Evolutionary conservation across 2,888 invertebrate genomes (phyloP), one percentile per base, ranked within the genome.

Genomic region (Arge pagana): DNA sequence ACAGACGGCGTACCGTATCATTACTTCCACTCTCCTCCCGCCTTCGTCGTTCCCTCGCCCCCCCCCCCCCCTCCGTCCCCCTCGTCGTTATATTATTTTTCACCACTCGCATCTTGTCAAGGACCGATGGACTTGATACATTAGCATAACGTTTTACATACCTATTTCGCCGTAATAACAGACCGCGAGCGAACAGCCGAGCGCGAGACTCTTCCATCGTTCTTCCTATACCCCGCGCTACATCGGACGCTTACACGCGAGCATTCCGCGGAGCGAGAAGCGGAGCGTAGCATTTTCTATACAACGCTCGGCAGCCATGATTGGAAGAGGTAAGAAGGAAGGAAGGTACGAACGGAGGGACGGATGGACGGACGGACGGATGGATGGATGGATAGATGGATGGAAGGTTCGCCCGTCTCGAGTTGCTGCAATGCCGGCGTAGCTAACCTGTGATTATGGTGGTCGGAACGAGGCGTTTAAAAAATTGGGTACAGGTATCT

Each of bases 401-500:
- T 57, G 53, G 61, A 61, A n/a, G 65, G 63, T 42, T 19, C 13
- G 45, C 23, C 45, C 23, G 45, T 33, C 45, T 35, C 31, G 21
- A 19, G 45, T 33, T 35, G 33, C 45, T 64, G 68, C 65, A 68
- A 66, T 55, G 59, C 58, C 58, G 59, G 63, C 61, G 63, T 56
- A 50, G 59, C 59, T 56, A 71, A 70, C 71, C 71, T 71, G 69
- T 72, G 71, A 74, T 75, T 75, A 75, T 70, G 71, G 70, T 72
- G 66, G 59, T 58, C 52, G 39, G 45, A 37, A 26, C 36, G 59
- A 48, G 64, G 61, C 65, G 66, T 65, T 63, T 64, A 68, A 66
- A 70, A 71, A 70, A 71, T 71, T 71, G 68, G 70, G 66, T 66
- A 64, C 60, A 63, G 59, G 33, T 53, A 54, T 54, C 59, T 50